These are phyloP conservation scores for Conus canariensis DNA, from an alignment of 2,888 invertebrate species.

Conservation along the genomic window DNA sequence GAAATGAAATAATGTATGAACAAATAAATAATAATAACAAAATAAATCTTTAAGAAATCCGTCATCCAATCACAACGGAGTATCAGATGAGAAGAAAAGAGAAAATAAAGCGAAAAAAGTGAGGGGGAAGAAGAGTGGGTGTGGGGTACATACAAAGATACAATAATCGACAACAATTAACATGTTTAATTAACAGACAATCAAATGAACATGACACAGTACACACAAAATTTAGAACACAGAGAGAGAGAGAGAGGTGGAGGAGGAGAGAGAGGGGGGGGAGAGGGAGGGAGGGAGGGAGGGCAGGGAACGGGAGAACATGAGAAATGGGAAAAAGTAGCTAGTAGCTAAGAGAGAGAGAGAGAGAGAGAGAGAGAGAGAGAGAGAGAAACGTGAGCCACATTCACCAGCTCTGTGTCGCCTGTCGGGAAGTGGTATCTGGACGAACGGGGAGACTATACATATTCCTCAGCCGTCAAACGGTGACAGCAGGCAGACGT, in stretches of 20 bases:
- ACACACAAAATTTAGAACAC: neutral
- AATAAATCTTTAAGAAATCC: no score
- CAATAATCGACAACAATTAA: no score
- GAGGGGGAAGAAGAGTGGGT: no score
- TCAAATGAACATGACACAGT: neutral
- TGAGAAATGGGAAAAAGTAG: neutral
- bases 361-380: neutral
- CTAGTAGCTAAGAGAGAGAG: neutral
- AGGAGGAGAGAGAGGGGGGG: neutral
- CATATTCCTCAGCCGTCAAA: neutral
- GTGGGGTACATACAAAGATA: no score
- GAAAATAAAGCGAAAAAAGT: no score
- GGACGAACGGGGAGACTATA: neutral
- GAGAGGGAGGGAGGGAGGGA: neutral
- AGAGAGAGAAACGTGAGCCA: neutral
- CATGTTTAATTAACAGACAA: neutral
- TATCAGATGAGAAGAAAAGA: no score
- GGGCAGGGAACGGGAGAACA: neutral
- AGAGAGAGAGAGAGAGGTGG: neutral
- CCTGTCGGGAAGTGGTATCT: neutral
- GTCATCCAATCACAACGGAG: no score
- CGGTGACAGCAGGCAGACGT: neutral
- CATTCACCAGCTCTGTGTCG: neutral
- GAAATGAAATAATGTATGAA: no score
- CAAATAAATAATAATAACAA: no score